phyloP scores from a whole-genome alignment of 2,113 vertebrate species.

The Odocoileus hemionus region DNA sequence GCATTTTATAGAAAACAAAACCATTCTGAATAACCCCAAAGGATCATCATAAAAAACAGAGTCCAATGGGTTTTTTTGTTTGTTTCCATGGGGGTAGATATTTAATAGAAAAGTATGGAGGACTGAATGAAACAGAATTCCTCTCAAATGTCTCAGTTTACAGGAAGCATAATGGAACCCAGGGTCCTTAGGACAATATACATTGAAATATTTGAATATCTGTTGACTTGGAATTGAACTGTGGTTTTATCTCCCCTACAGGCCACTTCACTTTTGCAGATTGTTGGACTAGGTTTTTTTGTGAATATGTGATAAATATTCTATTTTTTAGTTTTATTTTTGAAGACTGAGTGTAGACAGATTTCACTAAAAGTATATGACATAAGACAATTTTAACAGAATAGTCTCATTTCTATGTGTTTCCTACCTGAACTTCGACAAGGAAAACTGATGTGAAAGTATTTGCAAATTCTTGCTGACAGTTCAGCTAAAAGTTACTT shows the following conservation, averaged over 20 bases:
- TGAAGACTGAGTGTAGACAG: neutral
- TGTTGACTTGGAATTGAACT: neutral
- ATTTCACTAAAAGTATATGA: neutral
- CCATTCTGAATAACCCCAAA: neutral
- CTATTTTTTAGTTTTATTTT: neutral
- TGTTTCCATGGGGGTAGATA: neutral
- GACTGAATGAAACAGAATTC: neutral
- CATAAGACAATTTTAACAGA: neutral
- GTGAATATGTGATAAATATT: neutral
- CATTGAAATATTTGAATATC: neutral
- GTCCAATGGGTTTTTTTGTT: neutral
- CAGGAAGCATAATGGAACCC: neutral
- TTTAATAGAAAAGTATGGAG: neutral
- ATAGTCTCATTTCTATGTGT: neutral
- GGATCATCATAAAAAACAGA: neutral
- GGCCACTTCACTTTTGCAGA: neutral
- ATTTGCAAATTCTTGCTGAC: neutral
- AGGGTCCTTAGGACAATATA: neutral
- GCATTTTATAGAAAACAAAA: neutral
- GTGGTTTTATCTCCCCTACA: neutral
- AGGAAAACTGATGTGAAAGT: neutral
- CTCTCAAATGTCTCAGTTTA: neutral
- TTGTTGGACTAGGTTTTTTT: neutral
- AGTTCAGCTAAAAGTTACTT: neutral
- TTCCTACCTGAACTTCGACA: neutral